Conservation (phyloP, 2,797 vertebrate genomes). For the Mus spretus region DNA sequence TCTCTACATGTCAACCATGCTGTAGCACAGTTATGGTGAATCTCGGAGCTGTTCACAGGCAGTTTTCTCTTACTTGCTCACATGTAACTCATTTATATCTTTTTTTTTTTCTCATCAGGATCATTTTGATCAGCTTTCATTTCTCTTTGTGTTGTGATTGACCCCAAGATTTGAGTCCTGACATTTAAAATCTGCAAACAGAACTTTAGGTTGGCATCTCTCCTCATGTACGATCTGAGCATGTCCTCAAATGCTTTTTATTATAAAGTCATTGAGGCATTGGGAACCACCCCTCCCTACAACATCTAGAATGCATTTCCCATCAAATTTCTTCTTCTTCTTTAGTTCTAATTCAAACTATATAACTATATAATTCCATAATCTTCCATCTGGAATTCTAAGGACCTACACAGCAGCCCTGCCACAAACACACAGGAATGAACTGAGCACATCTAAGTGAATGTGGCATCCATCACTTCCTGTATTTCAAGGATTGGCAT, state of each 20-base stretch:
- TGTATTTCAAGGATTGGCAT: not conserved
- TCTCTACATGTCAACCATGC: not conserved
- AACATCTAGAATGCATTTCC: not conserved
- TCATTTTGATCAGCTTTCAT: slow-evolving; percentile 3
- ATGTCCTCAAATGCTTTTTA: not conserved
- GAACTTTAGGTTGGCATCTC: not conserved
- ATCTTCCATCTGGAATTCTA: not conserved
- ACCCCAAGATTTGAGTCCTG: not conserved
- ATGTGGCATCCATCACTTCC: not conserved
- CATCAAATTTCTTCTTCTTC: not conserved
- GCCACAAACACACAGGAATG: not conserved
- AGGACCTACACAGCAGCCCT: not conserved
- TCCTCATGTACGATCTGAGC: not conserved
- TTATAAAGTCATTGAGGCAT: not conserved
- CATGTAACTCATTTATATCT: not conserved
- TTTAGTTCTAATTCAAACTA: not conserved
- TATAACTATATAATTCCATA: not conserved
- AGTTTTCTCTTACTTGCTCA: slow-evolving; percentile 4
- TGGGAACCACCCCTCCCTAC: not conserved
- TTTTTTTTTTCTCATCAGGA: not conserved
- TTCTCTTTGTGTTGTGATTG: slow-evolving; percentile 7
- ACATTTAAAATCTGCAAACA: not conserved
- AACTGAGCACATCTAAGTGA: not conserved
- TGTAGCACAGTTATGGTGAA: slow-evolving; percentile 19
- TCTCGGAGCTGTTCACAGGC: not conserved